These are phyloP conservation scores for Pelecanus crispus DNA, from an alignment of 2,113 vertebrate genomes.

Conservation along the genomic window DNA sequence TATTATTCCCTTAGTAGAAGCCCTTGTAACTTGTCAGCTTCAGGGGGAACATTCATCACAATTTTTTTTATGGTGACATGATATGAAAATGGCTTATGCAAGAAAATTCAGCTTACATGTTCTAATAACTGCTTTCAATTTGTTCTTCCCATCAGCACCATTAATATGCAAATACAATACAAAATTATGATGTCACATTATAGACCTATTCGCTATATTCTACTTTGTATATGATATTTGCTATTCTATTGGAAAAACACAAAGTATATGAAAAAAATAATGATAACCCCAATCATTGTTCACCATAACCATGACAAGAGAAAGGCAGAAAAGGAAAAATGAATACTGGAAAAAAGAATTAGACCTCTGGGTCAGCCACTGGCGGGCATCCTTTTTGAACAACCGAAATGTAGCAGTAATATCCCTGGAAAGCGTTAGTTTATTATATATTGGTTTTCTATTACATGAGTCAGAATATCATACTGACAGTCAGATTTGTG, in stretches of 20 bases:
- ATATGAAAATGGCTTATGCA: slow-evolving; percentile 40
- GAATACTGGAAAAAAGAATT: background rate
- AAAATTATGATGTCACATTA: slow-evolving; percentile 20
- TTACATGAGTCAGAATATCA: background rate
- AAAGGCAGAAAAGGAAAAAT: background rate
- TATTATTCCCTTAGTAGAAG: slow-evolving; percentile 57
- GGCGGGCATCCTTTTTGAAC: background rate
- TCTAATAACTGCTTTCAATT: slow-evolving; percentile 41
- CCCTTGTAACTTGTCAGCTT: slow-evolving; percentile 64
- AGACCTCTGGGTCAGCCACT: background rate
- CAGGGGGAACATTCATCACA: slow-evolving; percentile 37
- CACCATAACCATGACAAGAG: background rate
- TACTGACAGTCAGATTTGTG: background rate
- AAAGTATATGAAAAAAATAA: background rate
- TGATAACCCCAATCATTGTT: background rate
- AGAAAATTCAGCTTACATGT: slow-evolving; percentile 33
- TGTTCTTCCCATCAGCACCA: slow-evolving; percentile 22
- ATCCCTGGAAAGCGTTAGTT: background rate
- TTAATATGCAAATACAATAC: slow-evolving; percentile 10
- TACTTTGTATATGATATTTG: background rate
- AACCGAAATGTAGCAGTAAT: background rate
- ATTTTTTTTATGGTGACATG: slow-evolving; percentile 31
- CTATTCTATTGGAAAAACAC: background rate
- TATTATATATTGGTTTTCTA: background rate
- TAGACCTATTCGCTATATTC: background rate